A percentile compares a stretch with the other conserved stretches of the same genome.
Conservation (phyloP, 1,140 invertebrate genomes). For the Bombus polaris region DNA sequence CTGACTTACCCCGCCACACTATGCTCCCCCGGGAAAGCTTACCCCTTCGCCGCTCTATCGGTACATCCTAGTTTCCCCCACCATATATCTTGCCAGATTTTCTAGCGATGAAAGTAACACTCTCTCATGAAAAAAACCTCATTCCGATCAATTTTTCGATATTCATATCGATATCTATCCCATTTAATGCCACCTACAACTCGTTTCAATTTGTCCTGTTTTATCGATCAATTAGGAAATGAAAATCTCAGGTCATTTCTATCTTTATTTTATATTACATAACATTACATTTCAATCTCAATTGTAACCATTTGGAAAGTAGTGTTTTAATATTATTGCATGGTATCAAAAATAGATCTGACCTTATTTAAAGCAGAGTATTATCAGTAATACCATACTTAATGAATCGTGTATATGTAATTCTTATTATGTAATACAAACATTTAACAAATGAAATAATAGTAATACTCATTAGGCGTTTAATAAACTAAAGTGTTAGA, state of each 20-base stretch:
- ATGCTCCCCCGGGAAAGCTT: constrained; percentile 51
- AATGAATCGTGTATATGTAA: too few relatives aligned
- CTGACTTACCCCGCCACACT: constrained; percentile 65
- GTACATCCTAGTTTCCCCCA: constrained; percentile 16
- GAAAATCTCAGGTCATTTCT: neutral
- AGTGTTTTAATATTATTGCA: too few relatives aligned
- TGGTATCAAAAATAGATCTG: too few relatives aligned
- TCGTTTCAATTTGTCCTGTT: neutral
- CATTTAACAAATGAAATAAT: too few relatives aligned
- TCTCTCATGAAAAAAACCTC: neutral
- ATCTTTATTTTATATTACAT: neutral
- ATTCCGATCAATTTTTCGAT: neutral
- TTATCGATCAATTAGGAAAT: neutral
- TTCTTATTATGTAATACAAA: too few relatives aligned
- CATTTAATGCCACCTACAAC: neutral
- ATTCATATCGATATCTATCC: neutral
- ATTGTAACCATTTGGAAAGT: too few relatives aligned
- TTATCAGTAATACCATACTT: too few relatives aligned
- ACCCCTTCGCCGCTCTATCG: constrained; percentile 47
- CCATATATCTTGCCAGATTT: neutral
- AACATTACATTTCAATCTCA: neutral
- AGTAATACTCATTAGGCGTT: too few relatives aligned
- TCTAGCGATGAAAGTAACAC: constrained; percentile 16
- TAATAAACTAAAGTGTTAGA: too few relatives aligned
- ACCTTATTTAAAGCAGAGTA: too few relatives aligned